Percentiles rank a stretch among this genome's conserved stretches.
Conservation (phyloP, 2,888 invertebrate genomes). For the Choreutis nemorana region DNA sequence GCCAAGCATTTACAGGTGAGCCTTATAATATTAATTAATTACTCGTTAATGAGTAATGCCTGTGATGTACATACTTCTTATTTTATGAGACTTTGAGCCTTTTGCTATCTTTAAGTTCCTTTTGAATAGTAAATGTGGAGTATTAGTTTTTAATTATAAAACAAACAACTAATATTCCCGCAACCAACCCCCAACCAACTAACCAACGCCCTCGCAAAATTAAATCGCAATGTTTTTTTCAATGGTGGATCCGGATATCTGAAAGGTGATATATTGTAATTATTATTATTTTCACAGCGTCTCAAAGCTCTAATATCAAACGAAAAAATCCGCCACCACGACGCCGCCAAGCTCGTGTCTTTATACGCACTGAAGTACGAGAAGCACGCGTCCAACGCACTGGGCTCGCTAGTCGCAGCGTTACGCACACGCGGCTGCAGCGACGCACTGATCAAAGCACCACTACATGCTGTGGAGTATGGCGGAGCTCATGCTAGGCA, state of each 20-base stretch:
- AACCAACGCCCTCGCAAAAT: not conserved
- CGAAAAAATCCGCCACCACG: constrained; percentile 75
- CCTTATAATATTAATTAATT: no score
- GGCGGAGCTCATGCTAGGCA: constrained; percentile 84
- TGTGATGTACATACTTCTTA: no score
- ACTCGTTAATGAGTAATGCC: no score
- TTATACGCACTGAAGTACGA: constrained; percentile 95
- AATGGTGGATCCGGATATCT: not conserved
- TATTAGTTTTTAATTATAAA: no score
- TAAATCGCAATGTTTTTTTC: not conserved
- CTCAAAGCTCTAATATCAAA: constrained; percentile 81
- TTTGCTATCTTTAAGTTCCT: no score
- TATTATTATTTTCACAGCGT: constrained; percentile 48
- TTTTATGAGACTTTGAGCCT: no score
- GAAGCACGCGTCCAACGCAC: constrained; percentile 81
- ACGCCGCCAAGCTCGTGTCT: constrained; percentile 88
- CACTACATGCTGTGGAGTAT: constrained; percentile 79
- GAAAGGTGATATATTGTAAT: not conserved
- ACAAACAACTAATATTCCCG: not conserved
- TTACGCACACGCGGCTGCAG: constrained; percentile 76
- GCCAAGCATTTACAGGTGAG: constrained; percentile 72
- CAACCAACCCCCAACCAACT: not conserved
- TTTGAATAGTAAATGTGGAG: no score
- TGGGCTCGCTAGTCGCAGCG: constrained; percentile 76
- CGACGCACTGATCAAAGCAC: constrained; percentile 69